phyloP scores from a whole-genome alignment of 2,888 invertebrate species.

The Blastobasis adustella region DNA sequence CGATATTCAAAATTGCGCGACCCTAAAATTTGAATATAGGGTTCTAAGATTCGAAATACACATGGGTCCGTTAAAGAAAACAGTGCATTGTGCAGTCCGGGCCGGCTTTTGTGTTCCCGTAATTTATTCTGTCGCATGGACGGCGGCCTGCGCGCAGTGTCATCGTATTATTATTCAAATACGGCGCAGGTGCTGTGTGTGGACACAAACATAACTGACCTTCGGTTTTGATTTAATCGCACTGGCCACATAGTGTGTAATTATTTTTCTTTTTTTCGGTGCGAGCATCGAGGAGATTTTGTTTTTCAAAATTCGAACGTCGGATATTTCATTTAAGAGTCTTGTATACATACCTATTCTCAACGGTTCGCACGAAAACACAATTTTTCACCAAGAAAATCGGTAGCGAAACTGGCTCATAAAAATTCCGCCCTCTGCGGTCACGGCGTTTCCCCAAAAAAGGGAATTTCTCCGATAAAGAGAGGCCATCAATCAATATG shows the following conservation, averaged over 20 bases:
- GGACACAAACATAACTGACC: slow-evolving; percentile 60
- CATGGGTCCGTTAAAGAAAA: slow-evolving; percentile 53
- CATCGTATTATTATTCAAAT: slow-evolving; percentile 64
- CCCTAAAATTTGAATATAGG: slow-evolving; percentile 73
- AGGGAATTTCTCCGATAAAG: slow-evolving; percentile 41
- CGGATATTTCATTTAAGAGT: too few relatives aligned
- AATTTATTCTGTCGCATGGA: slow-evolving; percentile 60
- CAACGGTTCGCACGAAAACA: too few relatives aligned
- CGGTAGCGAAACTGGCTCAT: slow-evolving; percentile 15
- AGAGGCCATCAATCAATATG: slow-evolving; percentile 60
- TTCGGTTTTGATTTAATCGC: slow-evolving; percentile 25
- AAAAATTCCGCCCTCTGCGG: slow-evolving; percentile 25
- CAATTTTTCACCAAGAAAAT: neutral
- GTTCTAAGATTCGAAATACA: slow-evolving; percentile 20
- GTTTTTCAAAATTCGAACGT: too few relatives aligned
- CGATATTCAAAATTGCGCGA: slow-evolving; percentile 50
- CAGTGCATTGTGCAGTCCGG: slow-evolving; percentile 43
- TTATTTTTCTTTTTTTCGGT: neutral
- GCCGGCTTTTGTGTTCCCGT: slow-evolving; percentile 51
- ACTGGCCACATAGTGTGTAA: slow-evolving; percentile 1
- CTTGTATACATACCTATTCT: too few relatives aligned
- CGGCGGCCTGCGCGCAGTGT: slow-evolving; percentile 33
- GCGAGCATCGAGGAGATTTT: neutral
- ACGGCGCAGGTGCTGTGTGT: slow-evolving; percentile 48
- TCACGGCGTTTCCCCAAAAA: slow-evolving; percentile 41